Conservation (phyloP, 2,888 invertebrate genomes). For the Elgonia sp. region DNA sequence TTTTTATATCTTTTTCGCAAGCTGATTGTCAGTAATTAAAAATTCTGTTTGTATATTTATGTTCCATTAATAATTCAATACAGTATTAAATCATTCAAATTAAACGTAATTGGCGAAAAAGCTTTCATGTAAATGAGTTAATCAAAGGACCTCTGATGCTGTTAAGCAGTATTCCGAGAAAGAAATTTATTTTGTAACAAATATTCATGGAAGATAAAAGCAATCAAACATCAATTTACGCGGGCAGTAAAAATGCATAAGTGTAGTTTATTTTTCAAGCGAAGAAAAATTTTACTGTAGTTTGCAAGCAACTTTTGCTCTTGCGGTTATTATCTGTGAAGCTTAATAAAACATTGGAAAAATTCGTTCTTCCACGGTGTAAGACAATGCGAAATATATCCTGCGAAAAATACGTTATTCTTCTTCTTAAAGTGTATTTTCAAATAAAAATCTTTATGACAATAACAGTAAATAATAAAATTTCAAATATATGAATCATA, state of each 20-base stretch:
- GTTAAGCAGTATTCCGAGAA: neutral
- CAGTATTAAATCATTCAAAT: neutral
- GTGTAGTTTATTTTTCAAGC: slow-evolving; percentile 12
- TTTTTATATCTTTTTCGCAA: neutral
- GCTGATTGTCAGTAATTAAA: slow-evolving; percentile 1
- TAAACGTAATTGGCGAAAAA: neutral
- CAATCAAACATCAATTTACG: slow-evolving; percentile 34
- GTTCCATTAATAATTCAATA: neutral
- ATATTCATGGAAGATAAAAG: slow-evolving; percentile 17
- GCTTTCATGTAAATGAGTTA: slow-evolving; percentile 13
- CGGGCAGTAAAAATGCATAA: slow-evolving; percentile 21
- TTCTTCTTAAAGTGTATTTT: neutral
- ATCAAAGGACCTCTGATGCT: slow-evolving; percentile 7
- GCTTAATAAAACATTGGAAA: slow-evolving; percentile 40
- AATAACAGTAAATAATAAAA: slow-evolving; percentile 4
- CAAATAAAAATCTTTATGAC: neutral
- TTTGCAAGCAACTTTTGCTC: slow-evolving; percentile 30
- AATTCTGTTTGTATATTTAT: neutral
- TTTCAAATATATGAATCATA: too few relatives aligned
- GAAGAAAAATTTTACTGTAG: slow-evolving; percentile 10
- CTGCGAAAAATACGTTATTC: neutral
- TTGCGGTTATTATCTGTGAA: slow-evolving; percentile 36
- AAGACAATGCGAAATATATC: slow-evolving; percentile 9
- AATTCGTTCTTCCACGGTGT: slow-evolving; percentile 19
- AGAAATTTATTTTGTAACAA: neutral